Conservation (phyloP, 2,113 vertebrate genomes). For the Zosterops borbonicus region DNA sequence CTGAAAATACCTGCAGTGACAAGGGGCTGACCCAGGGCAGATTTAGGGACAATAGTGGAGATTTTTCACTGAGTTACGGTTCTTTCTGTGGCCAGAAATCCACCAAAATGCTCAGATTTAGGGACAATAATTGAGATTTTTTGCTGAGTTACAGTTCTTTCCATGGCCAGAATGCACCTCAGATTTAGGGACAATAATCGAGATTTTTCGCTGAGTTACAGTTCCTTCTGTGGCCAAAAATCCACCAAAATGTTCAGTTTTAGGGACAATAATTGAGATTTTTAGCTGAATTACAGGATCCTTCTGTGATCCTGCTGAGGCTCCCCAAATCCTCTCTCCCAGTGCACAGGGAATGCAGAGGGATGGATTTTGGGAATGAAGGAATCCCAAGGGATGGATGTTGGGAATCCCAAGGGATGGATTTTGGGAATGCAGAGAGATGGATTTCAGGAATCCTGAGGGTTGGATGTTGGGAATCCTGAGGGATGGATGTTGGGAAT, state of each 20-base stretch:
- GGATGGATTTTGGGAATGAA: too few species aligned
- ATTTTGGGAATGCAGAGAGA: too few species aligned
- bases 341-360: too few species aligned
- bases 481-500: accelerated
- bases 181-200: accelerated
- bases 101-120: accelerated
- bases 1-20: accelerated
- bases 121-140: accelerated
- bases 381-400: too few species aligned
- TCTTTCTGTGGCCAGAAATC: too few species aligned
- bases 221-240: too few species aligned
- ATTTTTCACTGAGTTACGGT: accelerated
- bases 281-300: not conserved
- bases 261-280: accelerated
- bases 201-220: accelerated
- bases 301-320: not conserved
- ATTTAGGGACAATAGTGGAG: not conserved
- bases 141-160: accelerated
- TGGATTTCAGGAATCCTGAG: accelerated
- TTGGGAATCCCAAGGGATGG: not conserved
- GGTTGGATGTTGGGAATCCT: not conserved
- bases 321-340: not conserved
- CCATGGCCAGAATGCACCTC: too few species aligned
- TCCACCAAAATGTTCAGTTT: accelerated
- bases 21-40: accelerated